Evolutionary conservation across 2,888 invertebrate species (phyloP).

Genomic region (Cyclophora albipunctata): DNA sequence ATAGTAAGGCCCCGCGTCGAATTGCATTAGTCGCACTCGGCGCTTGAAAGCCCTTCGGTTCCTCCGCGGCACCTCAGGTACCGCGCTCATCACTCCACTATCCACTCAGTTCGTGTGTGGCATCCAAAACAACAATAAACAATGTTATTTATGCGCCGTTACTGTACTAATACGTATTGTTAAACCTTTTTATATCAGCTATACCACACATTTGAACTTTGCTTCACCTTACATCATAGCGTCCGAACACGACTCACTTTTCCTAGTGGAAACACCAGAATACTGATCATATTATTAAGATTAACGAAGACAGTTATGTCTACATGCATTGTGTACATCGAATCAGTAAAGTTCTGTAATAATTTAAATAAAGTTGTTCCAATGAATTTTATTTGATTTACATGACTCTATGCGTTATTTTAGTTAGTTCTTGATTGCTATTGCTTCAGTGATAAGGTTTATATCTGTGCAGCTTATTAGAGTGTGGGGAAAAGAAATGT

Average conservation of each 20-base stretch:
- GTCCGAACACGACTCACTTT: constrained; percentile 1
- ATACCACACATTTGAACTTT: constrained; percentile 17
- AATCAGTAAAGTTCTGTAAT: constrained; percentile 9
- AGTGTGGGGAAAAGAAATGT: constrained; percentile 40
- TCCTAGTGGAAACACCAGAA: constrained; percentile 2
- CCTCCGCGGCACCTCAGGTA: constrained; percentile 1
- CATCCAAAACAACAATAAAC: constrained; percentile 25
- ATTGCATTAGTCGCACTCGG: constrained; percentile 46
- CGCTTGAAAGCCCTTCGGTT: constrained; percentile 17
- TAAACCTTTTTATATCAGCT: constrained; percentile 23
- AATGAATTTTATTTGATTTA: constrained; percentile 17
- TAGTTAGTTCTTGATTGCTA: constrained; percentile 6
- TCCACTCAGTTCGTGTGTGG: constrained; percentile 41
- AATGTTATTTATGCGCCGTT: constrained; percentile 24
- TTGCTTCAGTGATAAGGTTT: constrained; percentile 15
- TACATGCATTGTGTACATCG: constrained; percentile 7
- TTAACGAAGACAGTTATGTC: constrained; percentile 6
- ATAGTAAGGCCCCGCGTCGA: constrained; percentile 49
- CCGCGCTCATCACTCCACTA: constrained; percentile 1
- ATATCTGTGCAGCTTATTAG: constrained; percentile 14
- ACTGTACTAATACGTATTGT: constrained; percentile 14
- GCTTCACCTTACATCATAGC: constrained; percentile 7
- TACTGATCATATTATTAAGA: constrained; percentile 11
- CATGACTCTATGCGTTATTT: constrained; percentile 9
- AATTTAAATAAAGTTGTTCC: constrained; percentile 17